Evolutionary conservation across 2,113 vertebrate species (phyloP).

Genomic region (Solenodon paradoxus): DNA sequence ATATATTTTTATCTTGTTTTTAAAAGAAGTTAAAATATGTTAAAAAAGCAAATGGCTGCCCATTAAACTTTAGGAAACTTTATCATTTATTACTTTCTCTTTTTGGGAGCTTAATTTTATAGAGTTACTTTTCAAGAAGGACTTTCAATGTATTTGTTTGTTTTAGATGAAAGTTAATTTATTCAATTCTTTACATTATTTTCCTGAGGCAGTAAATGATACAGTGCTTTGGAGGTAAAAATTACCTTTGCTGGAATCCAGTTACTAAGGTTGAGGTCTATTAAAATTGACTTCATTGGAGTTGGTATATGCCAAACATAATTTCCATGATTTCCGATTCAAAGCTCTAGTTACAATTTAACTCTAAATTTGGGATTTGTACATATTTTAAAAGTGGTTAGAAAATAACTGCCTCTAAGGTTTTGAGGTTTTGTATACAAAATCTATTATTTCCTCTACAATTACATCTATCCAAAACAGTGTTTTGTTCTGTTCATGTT

Average conservation of each 20-base stretch:
- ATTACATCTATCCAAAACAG: too few species aligned
- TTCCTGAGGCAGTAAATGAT: background rate
- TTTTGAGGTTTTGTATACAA: background rate
- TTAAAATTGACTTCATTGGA: background rate
- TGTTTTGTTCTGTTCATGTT: too few species aligned
- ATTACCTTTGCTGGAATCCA: background rate
- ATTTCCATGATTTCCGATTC: background rate
- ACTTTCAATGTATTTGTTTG: background rate
- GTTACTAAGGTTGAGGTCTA: background rate
- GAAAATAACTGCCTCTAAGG: background rate
- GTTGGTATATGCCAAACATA: background rate
- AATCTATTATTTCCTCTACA: too few species aligned
- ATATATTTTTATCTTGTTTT: background rate
- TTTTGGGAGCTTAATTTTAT: background rate
- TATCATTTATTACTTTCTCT: background rate
- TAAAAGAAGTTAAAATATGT: background rate
- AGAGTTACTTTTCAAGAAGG: background rate
- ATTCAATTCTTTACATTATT: background rate
- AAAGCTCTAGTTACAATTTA: background rate
- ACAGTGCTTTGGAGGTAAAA: background rate
- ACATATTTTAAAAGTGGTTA: background rate
- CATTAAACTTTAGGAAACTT: background rate
- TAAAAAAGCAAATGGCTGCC: background rate
- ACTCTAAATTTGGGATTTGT: background rate
- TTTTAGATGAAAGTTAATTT: background rate